A percentile compares a stretch with the other conserved stretches of the same genome.
Evolutionary conservation across 92 coral and sea anemone species (phyloP).

Genomic region (Epizoanthus fatuus): DNA sequence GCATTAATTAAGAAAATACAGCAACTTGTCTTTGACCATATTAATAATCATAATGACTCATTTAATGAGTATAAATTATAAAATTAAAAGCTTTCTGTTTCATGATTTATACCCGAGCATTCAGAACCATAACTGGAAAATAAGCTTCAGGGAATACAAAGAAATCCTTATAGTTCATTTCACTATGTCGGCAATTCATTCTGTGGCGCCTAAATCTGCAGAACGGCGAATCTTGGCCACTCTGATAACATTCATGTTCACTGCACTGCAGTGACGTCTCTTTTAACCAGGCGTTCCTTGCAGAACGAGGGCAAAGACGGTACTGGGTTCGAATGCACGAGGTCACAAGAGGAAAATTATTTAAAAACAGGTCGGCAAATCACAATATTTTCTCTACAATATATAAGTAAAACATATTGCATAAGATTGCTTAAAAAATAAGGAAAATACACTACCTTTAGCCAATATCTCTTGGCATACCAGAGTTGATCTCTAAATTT

Average conservation of each 20-base stretch:
- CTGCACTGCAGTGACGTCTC: background rate
- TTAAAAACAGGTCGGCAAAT: no score
- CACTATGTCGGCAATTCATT: no score
- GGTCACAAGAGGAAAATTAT: background rate
- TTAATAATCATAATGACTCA: no score
- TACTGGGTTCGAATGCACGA: slow-evolving; percentile 29
- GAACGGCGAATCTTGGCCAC: no score
- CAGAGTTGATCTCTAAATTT: background rate
- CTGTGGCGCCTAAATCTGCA: no score
- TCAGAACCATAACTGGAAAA: background rate
- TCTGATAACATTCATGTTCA: background rate
- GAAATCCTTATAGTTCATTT: background rate
- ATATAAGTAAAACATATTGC: no score
- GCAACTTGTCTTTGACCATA: no score
- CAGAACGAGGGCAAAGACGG: background rate
- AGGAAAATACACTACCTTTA: no score
- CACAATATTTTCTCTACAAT: no score
- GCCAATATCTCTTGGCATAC: background rate
- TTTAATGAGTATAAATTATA: background rate
- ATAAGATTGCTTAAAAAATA: background rate
- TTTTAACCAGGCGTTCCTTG: slow-evolving; percentile 15
- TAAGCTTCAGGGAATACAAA: background rate
- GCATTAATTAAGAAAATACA: no score
- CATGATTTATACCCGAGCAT: background rate
- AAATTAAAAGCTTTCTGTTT: background rate